Percentiles rank a stretch among this genome's conserved stretches.
These are phyloP conservation scores for Stichodactyla mertensii DNA, from an alignment of 64 coral and sea anemone species.

Conservation along the genomic window DNA sequence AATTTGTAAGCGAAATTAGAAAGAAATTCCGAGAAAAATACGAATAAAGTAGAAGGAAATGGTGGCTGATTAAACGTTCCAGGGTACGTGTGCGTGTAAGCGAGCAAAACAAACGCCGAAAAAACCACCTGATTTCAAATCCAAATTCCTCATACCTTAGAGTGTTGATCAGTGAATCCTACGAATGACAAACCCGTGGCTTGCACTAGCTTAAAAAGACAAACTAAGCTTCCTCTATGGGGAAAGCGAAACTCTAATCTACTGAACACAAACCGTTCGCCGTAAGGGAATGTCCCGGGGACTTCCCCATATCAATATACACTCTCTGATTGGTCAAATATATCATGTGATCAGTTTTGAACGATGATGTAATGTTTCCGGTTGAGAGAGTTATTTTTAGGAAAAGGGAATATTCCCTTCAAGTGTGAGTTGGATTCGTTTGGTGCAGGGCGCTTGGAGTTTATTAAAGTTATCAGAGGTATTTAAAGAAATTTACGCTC, in stretches of 20 bases:
- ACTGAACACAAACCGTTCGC: neutral
- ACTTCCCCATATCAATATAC: neutral
- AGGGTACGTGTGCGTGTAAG: neutral
- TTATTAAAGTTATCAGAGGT: neutral
- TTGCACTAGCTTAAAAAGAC: neutral
- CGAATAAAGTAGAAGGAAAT: neutral
- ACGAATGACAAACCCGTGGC: neutral
- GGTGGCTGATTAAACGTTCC: neutral
- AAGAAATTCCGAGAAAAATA: neutral
- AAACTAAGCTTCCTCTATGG: neutral
- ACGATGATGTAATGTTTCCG: conserved; percentile 13
- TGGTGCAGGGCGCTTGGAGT: neutral
- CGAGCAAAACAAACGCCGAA: neutral
- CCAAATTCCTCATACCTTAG: neutral
- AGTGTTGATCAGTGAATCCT: neutral
- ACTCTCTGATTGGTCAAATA: neutral
- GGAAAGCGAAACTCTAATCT: neutral
- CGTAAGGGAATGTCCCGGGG: neutral
- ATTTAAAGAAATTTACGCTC: neutral
- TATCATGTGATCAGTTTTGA: neutral
- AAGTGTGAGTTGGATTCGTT: too few relatives aligned
- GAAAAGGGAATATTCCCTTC: conserved; percentile 2
- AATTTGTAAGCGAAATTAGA: neutral
- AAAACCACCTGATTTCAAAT: neutral
- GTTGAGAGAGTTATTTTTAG: neutral